phyloP scores from a whole-genome alignment of 2,113 vertebrate genomes.

The Oreochromis tanganicae region DNA sequence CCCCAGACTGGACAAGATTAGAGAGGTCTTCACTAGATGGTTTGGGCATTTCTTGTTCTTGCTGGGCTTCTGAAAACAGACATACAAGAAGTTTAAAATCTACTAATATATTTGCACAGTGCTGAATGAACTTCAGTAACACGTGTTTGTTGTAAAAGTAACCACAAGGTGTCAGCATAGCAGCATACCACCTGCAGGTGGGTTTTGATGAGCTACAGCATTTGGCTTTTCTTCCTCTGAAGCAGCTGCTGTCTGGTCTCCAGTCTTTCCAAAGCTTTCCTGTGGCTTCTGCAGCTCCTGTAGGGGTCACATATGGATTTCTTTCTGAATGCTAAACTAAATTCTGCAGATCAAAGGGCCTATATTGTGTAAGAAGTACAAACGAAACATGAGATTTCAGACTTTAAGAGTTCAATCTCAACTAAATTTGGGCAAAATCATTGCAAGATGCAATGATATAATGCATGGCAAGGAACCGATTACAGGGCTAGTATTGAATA shows the following conservation, averaged over 20 bases:
- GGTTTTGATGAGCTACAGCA: neutral
- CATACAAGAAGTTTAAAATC: neutral
- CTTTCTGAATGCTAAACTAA: neutral
- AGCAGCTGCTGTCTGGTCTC: neutral
- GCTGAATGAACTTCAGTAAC: neutral
- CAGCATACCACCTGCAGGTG: slow-evolving; percentile 36
- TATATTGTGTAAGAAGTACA: neutral
- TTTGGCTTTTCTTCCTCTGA: neutral
- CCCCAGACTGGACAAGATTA: slow-evolving; percentile 49
- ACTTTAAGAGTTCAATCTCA: neutral
- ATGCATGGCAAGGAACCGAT: neutral
- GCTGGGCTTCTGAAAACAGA: slow-evolving; percentile 44
- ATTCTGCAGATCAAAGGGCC: neutral
- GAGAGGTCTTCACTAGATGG: slow-evolving; percentile 42
- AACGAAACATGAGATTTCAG: accelerated
- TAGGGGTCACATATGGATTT: neutral
- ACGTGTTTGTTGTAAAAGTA: neutral
- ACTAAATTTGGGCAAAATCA: neutral
- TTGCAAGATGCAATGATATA: neutral
- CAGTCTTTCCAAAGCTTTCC: slow-evolving; percentile 7
- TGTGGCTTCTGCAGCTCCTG: slow-evolving; percentile 55
- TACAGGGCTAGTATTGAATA: neutral
- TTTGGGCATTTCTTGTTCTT: neutral
- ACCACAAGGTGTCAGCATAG: slow-evolving; percentile 42
- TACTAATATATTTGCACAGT: neutral